Evolutionary conservation across 2,888 invertebrate species (phyloP).

Genomic region (Neuroscelio doddi): DNA sequence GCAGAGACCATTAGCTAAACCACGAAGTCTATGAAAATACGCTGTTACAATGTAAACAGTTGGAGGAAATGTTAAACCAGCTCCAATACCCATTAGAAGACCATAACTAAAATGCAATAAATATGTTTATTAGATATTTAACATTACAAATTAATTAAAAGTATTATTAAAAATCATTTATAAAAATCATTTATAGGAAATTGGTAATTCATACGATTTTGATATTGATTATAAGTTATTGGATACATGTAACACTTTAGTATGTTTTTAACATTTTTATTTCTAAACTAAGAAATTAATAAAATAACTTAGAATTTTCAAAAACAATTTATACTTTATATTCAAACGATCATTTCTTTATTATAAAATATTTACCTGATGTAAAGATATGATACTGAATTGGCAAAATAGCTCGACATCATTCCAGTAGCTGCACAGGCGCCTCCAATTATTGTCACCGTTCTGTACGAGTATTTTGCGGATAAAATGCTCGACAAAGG

Average conservation of each 20-base stretch:
- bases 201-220: not conserved
- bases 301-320: not conserved
- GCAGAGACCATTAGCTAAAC: conserved; percentile 90
- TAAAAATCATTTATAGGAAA: too few relatives aligned
- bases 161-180: too few relatives aligned
- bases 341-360: too few relatives aligned
- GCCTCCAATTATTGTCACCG: conserved; percentile 87
- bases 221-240: too few relatives aligned
- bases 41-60: conserved; percentile 92
- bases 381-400: conserved; percentile 84
- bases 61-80: conserved; percentile 88
- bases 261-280: too few relatives aligned
- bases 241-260: too few relatives aligned
- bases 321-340: too few relatives aligned
- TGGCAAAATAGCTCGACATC: conserved; percentile 87
- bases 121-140: not conserved
- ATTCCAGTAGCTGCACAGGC: conserved; percentile 87
- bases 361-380: conserved; percentile 76
- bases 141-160: too few relatives aligned
- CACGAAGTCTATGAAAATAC: conserved; percentile 84
- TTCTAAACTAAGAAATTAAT: too few relatives aligned
- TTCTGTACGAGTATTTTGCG: conserved; percentile 86
- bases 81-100: conserved; percentile 87
- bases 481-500: conserved; percentile 90
- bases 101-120: conserved; percentile 78